Conservation (phyloP, 1,140 invertebrate genomes). For the Drosophila ogumai region DNA sequence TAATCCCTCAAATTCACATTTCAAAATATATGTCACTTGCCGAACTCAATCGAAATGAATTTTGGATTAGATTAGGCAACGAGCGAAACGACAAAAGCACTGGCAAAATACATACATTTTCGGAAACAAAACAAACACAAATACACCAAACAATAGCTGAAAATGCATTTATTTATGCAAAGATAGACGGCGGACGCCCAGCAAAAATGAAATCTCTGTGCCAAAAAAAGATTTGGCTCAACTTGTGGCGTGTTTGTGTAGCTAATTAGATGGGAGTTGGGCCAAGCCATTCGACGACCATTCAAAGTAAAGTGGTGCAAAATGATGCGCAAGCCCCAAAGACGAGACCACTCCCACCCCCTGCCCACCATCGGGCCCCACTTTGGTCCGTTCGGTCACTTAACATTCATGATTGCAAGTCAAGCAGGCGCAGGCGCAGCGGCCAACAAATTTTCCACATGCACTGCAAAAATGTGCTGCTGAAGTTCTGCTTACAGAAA, state of each 20-base stretch:
- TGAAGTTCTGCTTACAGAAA: slow-evolving; percentile 20
- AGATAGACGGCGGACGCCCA: slow-evolving; percentile 33
- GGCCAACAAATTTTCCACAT: slow-evolving; percentile 26
- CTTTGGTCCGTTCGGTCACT: slow-evolving; percentile 57
- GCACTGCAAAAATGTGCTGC: slow-evolving; percentile 18
- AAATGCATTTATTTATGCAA: slow-evolving; percentile 80
- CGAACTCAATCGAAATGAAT: slow-evolving; percentile 58
- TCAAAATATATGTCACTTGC: slow-evolving; percentile 52
- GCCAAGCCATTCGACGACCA: slow-evolving; percentile 41
- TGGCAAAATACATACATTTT: slow-evolving; percentile 60
- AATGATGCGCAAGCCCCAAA: slow-evolving; percentile 44
- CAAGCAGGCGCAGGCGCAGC: slow-evolving; percentile 18
- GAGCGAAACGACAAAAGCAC: slow-evolving; percentile 30
- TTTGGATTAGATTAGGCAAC: slow-evolving; percentile 56
- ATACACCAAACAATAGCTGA: slow-evolving; percentile 32
- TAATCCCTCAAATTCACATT: neutral
- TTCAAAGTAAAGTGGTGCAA: slow-evolving; percentile 61
- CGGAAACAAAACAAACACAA: slow-evolving; percentile 43
- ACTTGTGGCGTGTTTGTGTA: slow-evolving; percentile 56
- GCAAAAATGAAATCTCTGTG: slow-evolving; percentile 46
- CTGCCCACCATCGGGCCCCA: neutral
- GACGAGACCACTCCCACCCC: slow-evolving; percentile 2
- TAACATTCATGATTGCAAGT: slow-evolving; percentile 66
- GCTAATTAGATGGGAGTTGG: slow-evolving; percentile 71
- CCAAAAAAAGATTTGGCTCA: slow-evolving; percentile 43